Percentiles rank a stretch among this genome's conserved stretches.
Conservation (phyloP, 1,140 invertebrate species). For the Neodiprion virginianus region DNA sequence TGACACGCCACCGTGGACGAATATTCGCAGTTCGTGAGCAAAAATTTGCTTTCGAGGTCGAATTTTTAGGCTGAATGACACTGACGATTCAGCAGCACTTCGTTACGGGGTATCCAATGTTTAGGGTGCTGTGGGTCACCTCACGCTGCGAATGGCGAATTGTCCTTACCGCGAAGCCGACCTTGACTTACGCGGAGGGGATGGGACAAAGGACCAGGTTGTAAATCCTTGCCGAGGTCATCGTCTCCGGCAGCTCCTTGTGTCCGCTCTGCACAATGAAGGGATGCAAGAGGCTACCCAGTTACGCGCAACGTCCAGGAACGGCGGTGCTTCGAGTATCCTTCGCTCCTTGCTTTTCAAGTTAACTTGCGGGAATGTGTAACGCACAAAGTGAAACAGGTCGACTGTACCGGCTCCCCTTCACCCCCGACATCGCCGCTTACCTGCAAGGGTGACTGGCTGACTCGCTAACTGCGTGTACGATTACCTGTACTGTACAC, state of each 20-base stretch:
- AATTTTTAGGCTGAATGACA: too few species aligned
- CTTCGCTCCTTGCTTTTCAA: neutral
- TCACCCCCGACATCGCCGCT: too few species aligned
- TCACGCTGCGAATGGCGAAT: conserved; percentile 36
- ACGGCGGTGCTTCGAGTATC: neutral
- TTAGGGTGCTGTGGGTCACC: conserved; percentile 36
- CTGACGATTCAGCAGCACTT: conserved; percentile 10
- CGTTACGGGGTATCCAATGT: conserved; percentile 28
- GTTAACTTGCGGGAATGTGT: too few species aligned
- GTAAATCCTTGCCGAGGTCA: conserved; percentile 48
- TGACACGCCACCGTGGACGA: too few species aligned
- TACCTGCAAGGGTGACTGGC: too few species aligned
- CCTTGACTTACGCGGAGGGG: conserved; percentile 39
- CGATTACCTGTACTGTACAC: too few species aligned
- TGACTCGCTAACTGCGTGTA: too few species aligned
- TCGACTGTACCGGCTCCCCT: too few species aligned
- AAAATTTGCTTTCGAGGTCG: too few species aligned
- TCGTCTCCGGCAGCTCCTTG: neutral
- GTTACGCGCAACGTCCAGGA: neutral
- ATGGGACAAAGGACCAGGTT: conserved; percentile 35
- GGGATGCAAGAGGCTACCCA: neutral
- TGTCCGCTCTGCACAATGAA: neutral
- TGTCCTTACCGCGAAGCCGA: conserved; percentile 20
- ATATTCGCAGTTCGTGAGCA: too few species aligned
- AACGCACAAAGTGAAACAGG: too few species aligned